Base-by-base conservation (phyloP, 92 coral and sea anemone species). In the Porites divaricata region DNA sequence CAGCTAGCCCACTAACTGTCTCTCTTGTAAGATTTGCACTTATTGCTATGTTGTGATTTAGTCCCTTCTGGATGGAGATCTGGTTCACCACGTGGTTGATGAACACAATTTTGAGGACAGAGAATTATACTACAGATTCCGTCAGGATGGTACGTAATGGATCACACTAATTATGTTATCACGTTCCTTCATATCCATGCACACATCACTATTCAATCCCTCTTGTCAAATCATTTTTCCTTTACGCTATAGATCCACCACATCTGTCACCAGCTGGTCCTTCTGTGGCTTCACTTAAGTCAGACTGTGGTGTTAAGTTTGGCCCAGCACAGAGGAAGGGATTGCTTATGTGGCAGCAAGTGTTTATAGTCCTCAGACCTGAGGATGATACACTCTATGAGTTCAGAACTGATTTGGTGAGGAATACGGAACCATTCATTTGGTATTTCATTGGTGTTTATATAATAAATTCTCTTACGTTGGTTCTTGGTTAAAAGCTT, bases 11-110 rank as follows among this genome's bases (percentile, higher is more conserved):
- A 0, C 45, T 35, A 35, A 4, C 45, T 35, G 45, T 35, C 45
- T 35, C 45, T 62, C 62, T 8, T 59, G 1, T 17, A 20, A 26
- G 14, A 6, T 58, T 16, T 15, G 0, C 2, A 0, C 20, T 19
- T 62, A 3, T 8, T 35, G 61, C 50, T 16, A 28, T 22, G 25
- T 45, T 63, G 59, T 54, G 3, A 54, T 15, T 2, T 54, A 95
- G 98, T 51, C 67, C 68, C 83, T 95, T 11, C 91, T 95, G 25
- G 93, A 93, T 74, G 80, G 88, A 8, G 93, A 95, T 61, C 76
- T 95, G 16, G 90, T 90, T 19, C 98, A 95, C 66, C 98, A 95
- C 83, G 97, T 95, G 45, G 90, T 95, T 21, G 98, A 95, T 75
- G 91, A 94, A 57, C 97, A 95, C 76, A 81, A 86, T 69, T 95